Evolutionary conservation across 2,888 invertebrate genomes (phyloP), one percentile per base, ranked within the genome.

Genomic region (Anticlea derivata): DNA sequence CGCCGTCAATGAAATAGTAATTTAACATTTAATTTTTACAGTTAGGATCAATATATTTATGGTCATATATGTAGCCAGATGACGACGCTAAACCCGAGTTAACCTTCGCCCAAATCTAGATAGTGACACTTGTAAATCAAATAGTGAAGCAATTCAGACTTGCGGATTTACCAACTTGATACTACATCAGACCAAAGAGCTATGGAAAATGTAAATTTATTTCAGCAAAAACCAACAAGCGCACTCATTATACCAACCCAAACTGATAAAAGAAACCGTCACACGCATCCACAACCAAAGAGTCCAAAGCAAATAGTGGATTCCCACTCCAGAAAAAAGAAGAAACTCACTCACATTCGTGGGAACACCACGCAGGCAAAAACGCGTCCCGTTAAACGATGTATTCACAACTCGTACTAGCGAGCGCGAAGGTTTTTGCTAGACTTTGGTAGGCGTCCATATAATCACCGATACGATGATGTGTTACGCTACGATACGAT

Each of bases 311-410:
- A 7, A 23, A 31, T 24, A 27, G 23, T 39, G 41, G 23, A 49
- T 45, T 48, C 43, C 37, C 39, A 45, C 27, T 50, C 41, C 29
- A 24, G 27, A 12, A 50, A 40, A 52, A 43, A 50, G 43, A 45
- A 39, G 48, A 41, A 30, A 52, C 39, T 8, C 47, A 58, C 53
- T 53, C 29, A 55, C 51, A 55, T 55, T 55, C 57, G 61, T 61
- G 61, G 53, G 61, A 61, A 61, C 53, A 41, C 34, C 50, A 38
- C 11, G 17, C 8, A 22, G 27, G 27, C 50, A 61, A 60, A 55
- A 60, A 61, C 38, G 7, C 51, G 52, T 46, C 44, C 61, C 61
- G 61, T 61, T 61, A 60, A 54, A 54, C 54, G 57, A 57, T 61
- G 53, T 58, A 60, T 61, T 61, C 55, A 55, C 44, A 20, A 52